These are phyloP conservation scores for Oreocharis arfaki DNA, from an alignment of 2,113 vertebrate species.

Conservation along the genomic window DNA sequence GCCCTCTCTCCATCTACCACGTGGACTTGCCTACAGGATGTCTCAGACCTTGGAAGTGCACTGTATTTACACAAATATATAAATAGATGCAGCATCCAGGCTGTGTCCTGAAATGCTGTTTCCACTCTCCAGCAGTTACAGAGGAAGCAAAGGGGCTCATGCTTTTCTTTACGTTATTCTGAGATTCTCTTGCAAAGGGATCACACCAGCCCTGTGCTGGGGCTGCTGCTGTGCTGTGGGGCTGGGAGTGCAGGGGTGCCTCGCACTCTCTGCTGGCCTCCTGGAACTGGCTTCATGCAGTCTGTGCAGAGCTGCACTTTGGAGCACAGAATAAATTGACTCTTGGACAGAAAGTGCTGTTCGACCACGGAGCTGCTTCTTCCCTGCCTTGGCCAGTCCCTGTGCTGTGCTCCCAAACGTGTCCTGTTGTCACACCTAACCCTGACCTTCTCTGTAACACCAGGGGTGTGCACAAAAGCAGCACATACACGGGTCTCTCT, in stretches of 20 bases:
- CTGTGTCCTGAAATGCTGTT: background rate
- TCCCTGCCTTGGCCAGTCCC: background rate
- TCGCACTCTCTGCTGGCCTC: background rate
- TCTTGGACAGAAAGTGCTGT: background rate
- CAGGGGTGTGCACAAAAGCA: background rate
- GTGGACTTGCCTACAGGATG: background rate
- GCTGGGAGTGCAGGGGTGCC: background rate
- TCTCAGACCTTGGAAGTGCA: background rate
- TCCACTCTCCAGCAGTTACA: background rate
- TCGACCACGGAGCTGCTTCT: background rate
- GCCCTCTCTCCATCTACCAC: background rate
- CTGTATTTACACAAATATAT: background rate
- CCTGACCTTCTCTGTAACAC: background rate
- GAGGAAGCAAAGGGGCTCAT: background rate
- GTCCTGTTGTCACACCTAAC: background rate
- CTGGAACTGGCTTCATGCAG: background rate
- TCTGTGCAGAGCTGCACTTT: background rate
- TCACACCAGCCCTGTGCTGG: background rate
- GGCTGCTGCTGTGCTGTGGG: background rate
- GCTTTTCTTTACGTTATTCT: background rate
- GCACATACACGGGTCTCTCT: background rate
- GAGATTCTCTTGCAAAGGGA: background rate
- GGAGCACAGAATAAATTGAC: background rate
- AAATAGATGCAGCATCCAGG: background rate
- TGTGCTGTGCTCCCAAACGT: background rate